These are phyloP conservation scores for Cynodonichthys magdalenae DNA, from an alignment of 2,797 vertebrate genomes.

Conservation along the genomic window DNA sequence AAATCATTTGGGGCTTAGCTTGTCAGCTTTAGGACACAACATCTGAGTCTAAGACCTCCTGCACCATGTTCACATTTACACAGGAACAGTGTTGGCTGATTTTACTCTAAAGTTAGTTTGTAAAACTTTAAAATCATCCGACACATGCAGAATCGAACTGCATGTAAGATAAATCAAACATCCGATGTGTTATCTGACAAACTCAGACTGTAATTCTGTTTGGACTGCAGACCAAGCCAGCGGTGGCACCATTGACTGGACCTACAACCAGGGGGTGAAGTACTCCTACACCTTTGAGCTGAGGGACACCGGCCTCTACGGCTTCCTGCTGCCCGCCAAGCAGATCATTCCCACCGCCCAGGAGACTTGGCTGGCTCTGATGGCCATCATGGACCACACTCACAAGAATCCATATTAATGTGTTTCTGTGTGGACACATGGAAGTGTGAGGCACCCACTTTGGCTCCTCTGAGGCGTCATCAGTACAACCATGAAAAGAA, in stretches of 20 bases:
- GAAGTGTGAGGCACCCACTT: too few relatives aligned
- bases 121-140: too few relatives aligned
- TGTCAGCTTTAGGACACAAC: too few relatives aligned
- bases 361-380: conserved; percentile 92
- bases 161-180: neutral
- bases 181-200: neutral
- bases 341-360: conserved; percentile 90
- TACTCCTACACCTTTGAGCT: conserved; percentile 95
- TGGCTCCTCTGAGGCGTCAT: too few relatives aligned
- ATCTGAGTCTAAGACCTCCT: too few relatives aligned
- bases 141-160: too few relatives aligned
- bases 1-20: too few relatives aligned
- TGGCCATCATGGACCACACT: conserved; percentile 86
- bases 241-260: conserved; percentile 90
- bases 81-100: too few relatives aligned
- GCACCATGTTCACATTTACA: too few relatives aligned
- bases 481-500: too few relatives aligned
- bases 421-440: neutral
- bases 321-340: conserved; percentile 90
- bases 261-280: conserved; percentile 91
- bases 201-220: neutral
- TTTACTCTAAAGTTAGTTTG: too few relatives aligned
- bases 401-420: conserved; percentile 78
- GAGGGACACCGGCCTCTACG: conserved; percentile 87
- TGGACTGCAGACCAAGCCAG: conserved; percentile 86